Base-by-base conservation (phyloP, 2,797 vertebrate species). In the Peromyscus melanophrys region DNA sequence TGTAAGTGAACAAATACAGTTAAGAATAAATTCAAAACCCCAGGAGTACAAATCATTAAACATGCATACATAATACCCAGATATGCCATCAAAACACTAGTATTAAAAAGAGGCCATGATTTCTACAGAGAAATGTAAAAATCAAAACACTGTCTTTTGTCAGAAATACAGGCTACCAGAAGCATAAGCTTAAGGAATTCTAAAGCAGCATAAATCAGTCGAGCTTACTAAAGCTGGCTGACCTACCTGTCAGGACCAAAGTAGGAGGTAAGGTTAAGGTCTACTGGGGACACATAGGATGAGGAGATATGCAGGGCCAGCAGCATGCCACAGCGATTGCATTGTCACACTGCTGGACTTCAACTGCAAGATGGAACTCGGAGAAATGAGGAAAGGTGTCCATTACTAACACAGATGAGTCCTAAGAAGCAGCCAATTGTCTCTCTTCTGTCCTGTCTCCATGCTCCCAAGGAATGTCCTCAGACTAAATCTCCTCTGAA, bases 91-190 rank as follows among this genome's bases (percentile, higher is more conserved):
- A 91, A 98, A 97, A 91, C 34, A 90, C 23, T 94, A 34, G 80
- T 67, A 93, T 91, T 95, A 96, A 94, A 97, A 46, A 76, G 27
- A 86, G 49, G 27, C 11, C 57, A 40, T 88, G 75, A 87, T 93
- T 96, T 89, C 73, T 87, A 63, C 2, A 95, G 89, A 97, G 65
- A 97, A 95, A 89, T 78, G 29, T 91, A 90, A 96, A 97, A 93
- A 87, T 86, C 65, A 95, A 92, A 97, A 94, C 43, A 90, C 63
- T 59, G 12, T 90, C 67, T 95, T 97, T 97, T 84, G 86, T 90
- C 80, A 94, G 80, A 96, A 94, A 40, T 73, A 77, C 2, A 77
- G 57, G 76, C 52, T 75, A 71, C 78, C 67, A 40, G 83, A 86
- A 96, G 43, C 82, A 89, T 71, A 92, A 84, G 63, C 75, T 96